These are phyloP conservation scores for Leptocoma aspasia DNA, from an alignment of 2,113 vertebrate genomes.

Conservation along the genomic window DNA sequence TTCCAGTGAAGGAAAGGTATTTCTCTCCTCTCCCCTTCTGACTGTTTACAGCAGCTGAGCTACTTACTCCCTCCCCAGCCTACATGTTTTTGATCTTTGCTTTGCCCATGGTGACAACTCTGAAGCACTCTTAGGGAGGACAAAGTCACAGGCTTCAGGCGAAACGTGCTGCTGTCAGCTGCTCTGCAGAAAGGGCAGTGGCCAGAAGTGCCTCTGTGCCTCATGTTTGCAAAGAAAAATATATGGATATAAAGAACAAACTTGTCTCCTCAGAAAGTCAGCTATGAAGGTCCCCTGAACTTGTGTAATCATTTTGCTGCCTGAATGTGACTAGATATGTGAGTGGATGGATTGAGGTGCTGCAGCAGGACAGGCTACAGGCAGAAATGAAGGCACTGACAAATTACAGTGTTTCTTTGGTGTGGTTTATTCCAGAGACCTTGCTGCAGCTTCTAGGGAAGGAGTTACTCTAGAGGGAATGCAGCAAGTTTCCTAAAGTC, in stretches of 20 bases:
- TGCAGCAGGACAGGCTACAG: not conserved
- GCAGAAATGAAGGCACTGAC: not conserved
- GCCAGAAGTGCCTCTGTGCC: not conserved
- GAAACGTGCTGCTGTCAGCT: not conserved
- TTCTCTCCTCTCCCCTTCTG: not conserved
- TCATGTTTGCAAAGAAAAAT: not conserved
- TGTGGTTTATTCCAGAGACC: not conserved
- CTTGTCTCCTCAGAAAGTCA: not conserved
- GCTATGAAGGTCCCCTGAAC: not conserved
- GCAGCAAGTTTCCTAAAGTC: not conserved
- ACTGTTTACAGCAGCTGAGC: not conserved
- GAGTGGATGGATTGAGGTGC: slow-evolving; percentile 25
- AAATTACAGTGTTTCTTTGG: not conserved
- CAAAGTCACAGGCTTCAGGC: not conserved
- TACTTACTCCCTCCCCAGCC: not conserved
- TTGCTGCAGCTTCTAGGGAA: not conserved
- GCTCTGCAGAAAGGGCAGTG: not conserved
- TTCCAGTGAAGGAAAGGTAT: not conserved
- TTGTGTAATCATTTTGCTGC: not conserved
- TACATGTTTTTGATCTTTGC: not conserved
- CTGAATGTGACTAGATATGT: not conserved
- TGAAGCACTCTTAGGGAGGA: not conserved
- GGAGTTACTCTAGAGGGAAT: not conserved
- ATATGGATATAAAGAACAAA: not conserved
- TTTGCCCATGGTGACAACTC: not conserved